Evolutionary conservation across 2,888 invertebrate genomes (phyloP).

Genomic region (Neria commutata): DNA sequence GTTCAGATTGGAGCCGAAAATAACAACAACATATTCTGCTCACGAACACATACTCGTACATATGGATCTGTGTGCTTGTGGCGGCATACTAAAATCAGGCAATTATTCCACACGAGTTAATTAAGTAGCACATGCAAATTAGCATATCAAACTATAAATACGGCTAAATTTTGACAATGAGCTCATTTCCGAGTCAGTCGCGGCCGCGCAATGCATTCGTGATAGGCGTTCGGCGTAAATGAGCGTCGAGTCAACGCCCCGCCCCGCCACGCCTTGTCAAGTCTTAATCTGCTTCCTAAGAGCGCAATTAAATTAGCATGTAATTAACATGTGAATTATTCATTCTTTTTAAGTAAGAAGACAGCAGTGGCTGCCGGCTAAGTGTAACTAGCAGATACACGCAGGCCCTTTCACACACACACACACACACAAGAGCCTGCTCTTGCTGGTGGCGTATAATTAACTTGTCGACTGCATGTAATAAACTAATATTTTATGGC

Average conservation of each 20-base stretch:
- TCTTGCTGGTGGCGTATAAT: slow-evolving; percentile 12
- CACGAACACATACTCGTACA: neutral
- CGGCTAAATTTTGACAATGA: neutral
- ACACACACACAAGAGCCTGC: neutral
- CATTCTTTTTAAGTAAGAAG: slow-evolving; percentile 22
- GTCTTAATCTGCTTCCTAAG: slow-evolving; percentile 16
- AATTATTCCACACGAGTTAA: slow-evolving; percentile 6
- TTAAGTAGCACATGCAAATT: slow-evolving; percentile 19
- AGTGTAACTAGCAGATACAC: neutral
- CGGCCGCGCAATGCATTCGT: neutral
- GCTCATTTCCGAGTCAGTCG: no score
- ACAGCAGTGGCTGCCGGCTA: neutral
- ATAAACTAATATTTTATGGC: slow-evolving; percentile 27
- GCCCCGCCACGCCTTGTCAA: neutral
- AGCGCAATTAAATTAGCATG: slow-evolving; percentile 38
- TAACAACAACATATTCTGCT: neutral
- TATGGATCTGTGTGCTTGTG: neutral
- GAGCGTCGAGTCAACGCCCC: no score
- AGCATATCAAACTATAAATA: slow-evolving; percentile 6
- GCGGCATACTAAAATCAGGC: neutral
- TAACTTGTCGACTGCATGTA: slow-evolving; percentile 16
- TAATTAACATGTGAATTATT: slow-evolving; percentile 40
- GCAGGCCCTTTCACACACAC: neutral
- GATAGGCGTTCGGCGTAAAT: neutral
- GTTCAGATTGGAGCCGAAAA: no score